Base-by-base conservation (phyloP, 2,797 vertebrate genomes). In the Nasua narica region DNA sequence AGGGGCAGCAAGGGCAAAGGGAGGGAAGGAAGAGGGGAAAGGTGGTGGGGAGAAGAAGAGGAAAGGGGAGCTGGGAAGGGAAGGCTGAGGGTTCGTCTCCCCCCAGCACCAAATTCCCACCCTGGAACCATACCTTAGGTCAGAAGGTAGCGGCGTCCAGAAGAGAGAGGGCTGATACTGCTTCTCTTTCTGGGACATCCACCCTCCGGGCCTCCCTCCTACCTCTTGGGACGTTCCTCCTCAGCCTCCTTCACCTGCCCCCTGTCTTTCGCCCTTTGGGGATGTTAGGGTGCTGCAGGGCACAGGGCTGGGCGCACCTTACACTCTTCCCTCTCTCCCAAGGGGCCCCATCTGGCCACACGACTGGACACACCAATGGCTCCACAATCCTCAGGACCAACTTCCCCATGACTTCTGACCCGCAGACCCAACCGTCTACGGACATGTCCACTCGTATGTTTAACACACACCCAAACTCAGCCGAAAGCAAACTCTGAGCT, bases 161-260 rank as follows among this genome's bases (percentile, higher is more conserved):
- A 10, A 69, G 29, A 29, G 3, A 43, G 0, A 7, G 25, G 46
- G 56, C 70, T 29, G 37, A 3, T 0, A 19, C 6, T 0, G 21
- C 29, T 93, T 70, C 58, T 84, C 78, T 79, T 15, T 84, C 74
- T 6, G 23, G 77, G 43, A 37, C 58, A n/a, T 3, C 35, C 32
- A 50, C 50, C 62, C 25, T 67, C 50, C 2, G 8, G 35, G 46
- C 1, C 40, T 62, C 70, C 60, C 27, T 81, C 58, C 84, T 29
- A 1, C 46, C 84, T 78, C 58, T 77, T 87, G 4, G 1, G 54
- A 50, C 0, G 11, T n/a, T 37, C 37, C 52, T 56, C 60, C 86
- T 87, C 43, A 18, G 43, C 43, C 56, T 65, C 62, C 77, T 54
- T 58, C 1, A 3, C 56, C 81, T 58, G 85, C 29, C 32, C n/a